Base-by-base conservation (phyloP, 2,888 invertebrate genomes). In the Notodonta dromedarius region DNA sequence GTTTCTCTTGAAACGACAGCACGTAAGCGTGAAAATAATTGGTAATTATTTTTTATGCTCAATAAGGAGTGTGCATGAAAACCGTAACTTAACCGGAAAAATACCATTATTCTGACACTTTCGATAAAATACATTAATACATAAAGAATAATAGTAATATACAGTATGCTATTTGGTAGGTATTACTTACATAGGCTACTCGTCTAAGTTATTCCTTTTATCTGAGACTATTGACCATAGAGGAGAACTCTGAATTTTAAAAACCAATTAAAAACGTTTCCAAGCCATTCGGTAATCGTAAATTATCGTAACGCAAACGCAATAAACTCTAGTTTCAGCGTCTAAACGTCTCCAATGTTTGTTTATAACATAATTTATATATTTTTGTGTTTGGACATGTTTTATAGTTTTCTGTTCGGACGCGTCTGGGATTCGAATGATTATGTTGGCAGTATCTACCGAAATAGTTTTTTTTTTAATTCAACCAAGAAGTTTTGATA, bases 361-460 rank as follows among this genome's bases (percentile, higher is more conserved):
- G 42, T 56, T 54, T 54, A 40, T 13, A 55, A 59, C 59, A 16
- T 56, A 56, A 56, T 56, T 56, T 56, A 56, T 56, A 40, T 56
- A 56, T 56, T 16, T 56, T n/a, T 57, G 48, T 57, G 57, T 57
- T 57, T 56, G 42, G 56, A 56, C 42, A 42, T 16, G 40, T 56
- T 56, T 56, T 56, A 56, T 42, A 39, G 54, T 35, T 48, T n/a
- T 14, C 24, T 24, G 2, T 24, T n/a, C 11, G 14, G 46, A 6
- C 16, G 56, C 35, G 42, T 56, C 56, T 56, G 56, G 24, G 53
- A 14, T 40, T 14, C 5, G 11, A 56, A 40, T 42, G 54, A 56
- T 42, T 56, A 56, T 42, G 44, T 53, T 53, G 35, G 53, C 24
- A 53, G 24, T 24, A 24, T 24, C 4, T 11, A 35, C 51, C 11